Base-by-base conservation (phyloP, 2,888 invertebrate genomes). In the Apocheima hispidaria region DNA sequence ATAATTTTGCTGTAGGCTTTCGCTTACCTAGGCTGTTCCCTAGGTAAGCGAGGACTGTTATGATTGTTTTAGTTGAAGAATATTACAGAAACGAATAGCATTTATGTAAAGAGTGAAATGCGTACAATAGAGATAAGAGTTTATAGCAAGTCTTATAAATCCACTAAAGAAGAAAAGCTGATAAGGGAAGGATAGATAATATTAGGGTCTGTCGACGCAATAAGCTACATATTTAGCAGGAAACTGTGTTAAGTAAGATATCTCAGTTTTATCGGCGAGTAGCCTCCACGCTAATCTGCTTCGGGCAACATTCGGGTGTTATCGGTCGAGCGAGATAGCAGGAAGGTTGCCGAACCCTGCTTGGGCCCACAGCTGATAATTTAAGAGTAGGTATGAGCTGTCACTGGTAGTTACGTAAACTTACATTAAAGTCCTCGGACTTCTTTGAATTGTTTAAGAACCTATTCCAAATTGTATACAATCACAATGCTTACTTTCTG, bases 281-380 rank as follows among this genome's bases (percentile, higher is more conserved):
- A 50, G 44, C 50, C 44, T 56, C 51, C 40, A 30, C 40, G 38
- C 35, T 61, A 61, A 61, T 61, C 61, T 61, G 44, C 40, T 46
- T 54, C 23, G 35, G 46, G 33, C 21, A 49, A 54, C 52, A 51
- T 46, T 61, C 55, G 60, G 49, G 35, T 4, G 60, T 41, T 61
- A 61, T 61, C 61, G 56, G 61, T 51, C 61, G 55, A 43, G 38
- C 18, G 40, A 38, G 55, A 55, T 50, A 49, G 26, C 51, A 56
- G 7, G 41, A 46, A 61, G 61, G 61, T 61, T 18, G 46, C 56
- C 46, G 61, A 56, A 51, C 61, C 51, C 51, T 18, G 38, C 40
- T 20, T 21, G n/a, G 9, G 35, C 40, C 28, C 43, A 44, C 60
- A 55, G 60, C 55, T 60, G 55, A 60, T 60, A 54, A 26, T 49